These are phyloP conservation scores for Pelobates cultripes DNA, from an alignment of 2,797 vertebrate species.

Conservation along the genomic window DNA sequence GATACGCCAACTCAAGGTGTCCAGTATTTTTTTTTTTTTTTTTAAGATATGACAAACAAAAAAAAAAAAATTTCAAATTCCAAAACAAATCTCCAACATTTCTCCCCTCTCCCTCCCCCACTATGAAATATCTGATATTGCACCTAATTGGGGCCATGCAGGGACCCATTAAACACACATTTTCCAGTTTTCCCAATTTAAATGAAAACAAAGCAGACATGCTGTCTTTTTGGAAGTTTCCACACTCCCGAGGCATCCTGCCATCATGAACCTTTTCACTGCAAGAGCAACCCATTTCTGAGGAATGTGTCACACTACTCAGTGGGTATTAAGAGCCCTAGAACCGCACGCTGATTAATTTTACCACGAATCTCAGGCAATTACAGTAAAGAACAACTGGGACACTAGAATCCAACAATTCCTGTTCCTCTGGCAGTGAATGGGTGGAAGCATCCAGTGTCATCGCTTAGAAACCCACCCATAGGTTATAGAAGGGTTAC, in stretches of 20 bases:
- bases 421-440: constrained; percentile 4
- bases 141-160: constrained; percentile 21
- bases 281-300: not conserved
- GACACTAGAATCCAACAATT: not conserved
- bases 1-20: too few relatives aligned
- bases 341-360: not conserved
- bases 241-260: constrained; percentile 1
- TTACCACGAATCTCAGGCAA: not conserved
- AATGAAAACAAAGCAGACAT: not conserved
- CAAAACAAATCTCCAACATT: constrained; percentile 26
- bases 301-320: not conserved
- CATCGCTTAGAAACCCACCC: not conserved
- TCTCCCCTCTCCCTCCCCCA: not conserved
- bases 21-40: not conserved
- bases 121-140: constrained; percentile 40
- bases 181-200: constrained; percentile 28
- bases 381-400: not conserved
- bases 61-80: constrained; percentile 5
- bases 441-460: not conserved
- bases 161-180: constrained; percentile 3
- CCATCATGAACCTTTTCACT: not conserved
- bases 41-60: constrained; percentile 43
- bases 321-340: not conserved
- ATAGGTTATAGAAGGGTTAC: constrained; percentile 2
- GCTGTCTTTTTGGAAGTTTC: not conserved